A percentile compares a stretch with the other conserved stretches of the same genome.
phyloP scores from a whole-genome alignment of 2,113 vertebrate genomes.

The Misgurnus mizolepis region DNA sequence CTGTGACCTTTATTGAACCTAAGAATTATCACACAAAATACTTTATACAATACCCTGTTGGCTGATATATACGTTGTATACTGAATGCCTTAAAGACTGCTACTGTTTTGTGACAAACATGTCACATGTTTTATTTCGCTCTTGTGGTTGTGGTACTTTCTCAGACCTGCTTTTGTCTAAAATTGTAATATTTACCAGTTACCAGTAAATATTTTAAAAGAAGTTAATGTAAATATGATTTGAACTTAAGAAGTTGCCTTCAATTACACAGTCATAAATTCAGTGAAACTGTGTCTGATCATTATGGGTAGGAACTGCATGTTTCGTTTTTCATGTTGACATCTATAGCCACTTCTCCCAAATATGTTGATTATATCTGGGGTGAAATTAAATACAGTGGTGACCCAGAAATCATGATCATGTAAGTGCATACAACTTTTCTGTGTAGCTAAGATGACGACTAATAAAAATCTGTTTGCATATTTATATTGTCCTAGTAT shows the following conservation, averaged over 20 bases:
- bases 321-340: background rate
- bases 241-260: background rate
- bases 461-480: no score
- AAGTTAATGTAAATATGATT: background rate
- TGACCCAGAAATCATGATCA: background rate
- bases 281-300: background rate
- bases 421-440: background rate
- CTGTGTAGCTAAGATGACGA: no score
- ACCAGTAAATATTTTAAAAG: background rate
- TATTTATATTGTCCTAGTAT: no score
- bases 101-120: background rate
- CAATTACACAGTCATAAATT: constrained; percentile 1
- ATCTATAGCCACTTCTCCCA: background rate
- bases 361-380: background rate
- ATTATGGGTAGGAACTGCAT: background rate
- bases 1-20: background rate
- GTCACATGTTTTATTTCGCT: background rate
- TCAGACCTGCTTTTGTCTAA: background rate
- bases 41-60: background rate
- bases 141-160: constrained; percentile 10
- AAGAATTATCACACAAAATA: background rate
- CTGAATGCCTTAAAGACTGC: background rate
- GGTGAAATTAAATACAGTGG: background rate
- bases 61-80: background rate
- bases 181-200: background rate